A percentile compares a stretch with the other conserved stretches of the same genome.
These are phyloP conservation scores for Bugulina stolonifera DNA, from an alignment of 2,888 invertebrate species.

Conservation along the genomic window DNA sequence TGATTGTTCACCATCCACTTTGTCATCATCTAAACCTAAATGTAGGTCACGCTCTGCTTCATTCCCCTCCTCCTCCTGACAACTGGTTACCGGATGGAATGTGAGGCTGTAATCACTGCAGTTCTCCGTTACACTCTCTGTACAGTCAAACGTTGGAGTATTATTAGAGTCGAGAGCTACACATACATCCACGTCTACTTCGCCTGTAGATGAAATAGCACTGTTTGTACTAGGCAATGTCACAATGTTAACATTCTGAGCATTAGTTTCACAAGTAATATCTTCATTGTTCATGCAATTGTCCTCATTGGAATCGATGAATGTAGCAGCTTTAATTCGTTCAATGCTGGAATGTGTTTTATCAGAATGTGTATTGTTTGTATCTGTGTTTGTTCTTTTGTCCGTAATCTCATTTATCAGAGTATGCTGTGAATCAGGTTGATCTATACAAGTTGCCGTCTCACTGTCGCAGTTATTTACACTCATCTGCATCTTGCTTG, in stretches of 20 bases:
- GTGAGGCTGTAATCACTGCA: background rate
- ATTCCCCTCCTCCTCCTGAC: constrained; percentile 8
- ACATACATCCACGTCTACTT: too few species aligned
- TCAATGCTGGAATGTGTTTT: background rate
- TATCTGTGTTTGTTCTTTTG: constrained; percentile 24
- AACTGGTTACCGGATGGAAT: background rate
- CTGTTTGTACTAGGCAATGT: background rate
- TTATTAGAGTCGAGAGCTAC: background rate
- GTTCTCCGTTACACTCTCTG: background rate
- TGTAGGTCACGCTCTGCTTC: constrained; percentile 20
- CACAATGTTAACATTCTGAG: background rate
- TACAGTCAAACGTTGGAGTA: background rate
- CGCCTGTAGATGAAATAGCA: background rate
- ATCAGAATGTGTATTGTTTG: constrained; percentile 14
- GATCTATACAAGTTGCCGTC: background rate
- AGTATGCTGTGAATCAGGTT: background rate
- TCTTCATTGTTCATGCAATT: constrained; percentile 8
- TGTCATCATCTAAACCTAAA: background rate
- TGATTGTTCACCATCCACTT: background rate
- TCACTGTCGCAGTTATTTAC: background rate
- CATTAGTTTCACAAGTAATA: background rate
- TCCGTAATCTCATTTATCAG: background rate
- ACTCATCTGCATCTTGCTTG: background rate
- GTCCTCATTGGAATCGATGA: constrained; percentile 18
- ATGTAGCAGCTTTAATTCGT: background rate